Evolutionary conservation across 1,140 invertebrate genomes (phyloP).

Genomic region (Nixonia krombeini): DNA sequence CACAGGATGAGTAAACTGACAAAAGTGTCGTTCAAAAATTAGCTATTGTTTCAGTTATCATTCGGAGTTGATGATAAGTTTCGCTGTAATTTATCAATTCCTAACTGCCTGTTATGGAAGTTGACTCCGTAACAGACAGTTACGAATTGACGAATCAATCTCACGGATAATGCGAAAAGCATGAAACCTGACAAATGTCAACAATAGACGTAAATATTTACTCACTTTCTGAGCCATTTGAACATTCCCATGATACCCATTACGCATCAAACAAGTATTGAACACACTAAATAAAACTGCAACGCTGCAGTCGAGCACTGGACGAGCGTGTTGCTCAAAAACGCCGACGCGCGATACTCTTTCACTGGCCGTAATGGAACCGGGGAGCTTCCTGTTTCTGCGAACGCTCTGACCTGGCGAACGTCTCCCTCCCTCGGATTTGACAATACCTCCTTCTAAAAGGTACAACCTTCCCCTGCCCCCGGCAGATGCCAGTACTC

Average conservation of each 20-base stretch:
- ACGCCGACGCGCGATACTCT: slow-evolving; percentile 18
- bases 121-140: too few relatives aligned
- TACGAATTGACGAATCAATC: too few relatives aligned
- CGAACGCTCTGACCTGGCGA: slow-evolving; percentile 12
- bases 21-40: too few relatives aligned
- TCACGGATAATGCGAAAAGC: too few relatives aligned
- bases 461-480: slow-evolving; percentile 11
- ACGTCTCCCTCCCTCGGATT: slow-evolving; percentile 21
- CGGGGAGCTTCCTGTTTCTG: slow-evolving; percentile 26
- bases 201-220: slow-evolving; percentile 11
- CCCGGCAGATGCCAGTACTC: too few relatives aligned
- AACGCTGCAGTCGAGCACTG: slow-evolving; percentile 3
- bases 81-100: too few relatives aligned
- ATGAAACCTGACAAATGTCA: too few relatives aligned
- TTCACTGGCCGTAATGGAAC: slow-evolving; percentile 36
- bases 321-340: not conserved
- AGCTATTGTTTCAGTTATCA: too few relatives aligned
- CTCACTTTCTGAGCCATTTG: slow-evolving; percentile 61
- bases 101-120: too few relatives aligned
- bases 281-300: slow-evolving; percentile 13
- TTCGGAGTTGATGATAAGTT: too few relatives aligned
- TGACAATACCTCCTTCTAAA: slow-evolving; percentile 6
- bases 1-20: too few relatives aligned
- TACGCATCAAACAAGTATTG: slow-evolving; percentile 24
- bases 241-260: slow-evolving; percentile 60